Evolutionary conservation across 1,140 invertebrate species (phyloP), one percentile per base, ranked within the genome.

Genomic region (Cecropterus lyciades): DNA sequence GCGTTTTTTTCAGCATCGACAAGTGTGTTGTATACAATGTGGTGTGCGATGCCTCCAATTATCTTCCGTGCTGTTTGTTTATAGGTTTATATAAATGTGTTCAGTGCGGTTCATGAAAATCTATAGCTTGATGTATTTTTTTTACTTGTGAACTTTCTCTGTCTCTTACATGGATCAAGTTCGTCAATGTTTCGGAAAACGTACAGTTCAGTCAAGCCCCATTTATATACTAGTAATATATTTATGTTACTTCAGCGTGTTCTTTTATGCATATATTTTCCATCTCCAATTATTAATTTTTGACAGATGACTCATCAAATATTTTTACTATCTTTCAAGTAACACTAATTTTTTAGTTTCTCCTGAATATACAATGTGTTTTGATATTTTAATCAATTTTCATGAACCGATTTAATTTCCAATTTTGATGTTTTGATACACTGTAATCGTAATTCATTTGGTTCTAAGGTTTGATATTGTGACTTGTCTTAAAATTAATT

Each of bases 401-500:
- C 79, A 74, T 78, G 77, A 75, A 77, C 79, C 78, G 63, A 42
- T 49, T 67, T 64, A 37, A 55, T 65, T 56, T 67, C 46, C 48
- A 70, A 65, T 82, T 84, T 16, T 72, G 75, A 82, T 80, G 75
- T 84, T 86, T 85, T 78, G 69, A 79, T 84, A 75, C 65, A 74
- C 77, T 75, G 56, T 72, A 67, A 63, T 67, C 60, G 57, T 74
- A 77, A 73, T 70, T 49, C 53, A 40, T 82, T 80, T 82, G 69
- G 70, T 87, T 84, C n/a, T n/a, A n/a, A n/a, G n/a, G n/a, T n/a
- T n/a, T 82, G 84, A 87, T 85, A 85, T 85, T 82, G 83, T 85
- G 85, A 83, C 64, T 79, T 83, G 81, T 81, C 77, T 71, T 82
- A 79, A 75, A 69, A 70, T 81, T 79, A 79, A 71, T 82, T 82